Evolutionary conservation across 2,113 vertebrate genomes (phyloP), one percentile per base, ranked within the genome.

Genomic region (Tympanuchus pallidicinctus): DNA sequence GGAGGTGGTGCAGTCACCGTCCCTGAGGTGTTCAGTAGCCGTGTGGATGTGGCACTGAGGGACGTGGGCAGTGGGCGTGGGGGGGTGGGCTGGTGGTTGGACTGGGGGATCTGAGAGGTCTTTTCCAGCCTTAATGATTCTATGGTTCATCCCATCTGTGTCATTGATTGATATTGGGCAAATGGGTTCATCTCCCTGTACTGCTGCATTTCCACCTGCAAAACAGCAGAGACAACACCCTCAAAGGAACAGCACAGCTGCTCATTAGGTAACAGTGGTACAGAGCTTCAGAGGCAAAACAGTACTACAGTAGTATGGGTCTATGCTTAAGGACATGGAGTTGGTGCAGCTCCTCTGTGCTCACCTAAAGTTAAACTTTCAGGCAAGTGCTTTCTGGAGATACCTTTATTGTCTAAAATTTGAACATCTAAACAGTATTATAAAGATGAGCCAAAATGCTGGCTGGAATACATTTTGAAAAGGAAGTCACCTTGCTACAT

Each of bases 401-500:
- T 3, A 15, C 30, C 24, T 80, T 47, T 16, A 3, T 32, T 3
- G 3, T 21, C 83, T 66, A 10, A 22, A 72, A 8, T 2, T 52
- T 0, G 0, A 82, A 2, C 60, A 56, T 3, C 50, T 73, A 32
- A 40, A 54, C 13, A 30, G 0, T 52, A 20, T 3, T 19, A 19
- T 0, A 2, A 60, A 12, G 24, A 72, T 59, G 6, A 72, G 40
- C 30, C 21, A 30, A 65, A 90, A 52, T 45, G 24, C 57, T 34
- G 48, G 8, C 24, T 45, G 42, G 32, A 63, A 32, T 30, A 10
- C 0, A 1, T 20, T 71, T 59, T 25, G 3, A 3, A 6, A 10
- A n/a, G 30, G 30, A 67, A 40, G 4, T 1, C n/a, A 18, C 59
- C 30, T 65, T 18, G 30, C n/a, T 32, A 38, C 2, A 48, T 24